These are phyloP conservation scores for Campylomormyrus tamandua DNA, from an alignment of 2,113 vertebrate species.

Conservation along the genomic window DNA sequence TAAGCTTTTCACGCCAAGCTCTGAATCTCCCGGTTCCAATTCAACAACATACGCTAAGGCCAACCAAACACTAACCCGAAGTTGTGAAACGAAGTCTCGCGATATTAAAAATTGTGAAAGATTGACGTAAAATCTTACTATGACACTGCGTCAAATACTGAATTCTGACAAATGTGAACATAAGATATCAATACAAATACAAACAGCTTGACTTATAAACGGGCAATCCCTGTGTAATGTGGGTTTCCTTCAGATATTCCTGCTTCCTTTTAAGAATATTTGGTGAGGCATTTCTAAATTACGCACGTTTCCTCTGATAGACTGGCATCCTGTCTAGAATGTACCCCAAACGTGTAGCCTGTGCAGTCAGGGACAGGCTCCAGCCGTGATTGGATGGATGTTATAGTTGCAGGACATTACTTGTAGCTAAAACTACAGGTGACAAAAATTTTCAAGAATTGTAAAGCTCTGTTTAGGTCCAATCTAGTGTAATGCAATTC, in stretches of 20 bases:
- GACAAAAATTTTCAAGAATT: not conserved
- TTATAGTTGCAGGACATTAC: not conserved
- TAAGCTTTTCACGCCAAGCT: not conserved
- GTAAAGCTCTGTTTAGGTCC: not conserved
- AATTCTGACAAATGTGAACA: not conserved
- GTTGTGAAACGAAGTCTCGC: conserved; percentile 22
- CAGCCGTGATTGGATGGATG: not conserved
- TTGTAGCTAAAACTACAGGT: not conserved
- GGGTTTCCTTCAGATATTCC: not conserved
- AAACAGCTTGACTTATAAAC: not conserved
- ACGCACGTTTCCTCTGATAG: not conserved
- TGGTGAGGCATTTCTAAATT: not conserved
- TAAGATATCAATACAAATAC: not conserved
- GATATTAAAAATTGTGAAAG: not conserved
- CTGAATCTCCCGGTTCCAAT: conserved; percentile 38
- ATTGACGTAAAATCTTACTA: not conserved
- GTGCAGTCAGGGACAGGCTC: not conserved
- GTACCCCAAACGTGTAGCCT: not conserved
- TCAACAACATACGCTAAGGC: not conserved
- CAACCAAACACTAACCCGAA: conserved; percentile 36
- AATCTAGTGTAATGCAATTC: not conserved
- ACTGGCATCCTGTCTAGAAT: not conserved
- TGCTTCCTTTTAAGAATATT: not conserved
- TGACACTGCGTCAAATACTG: not conserved
- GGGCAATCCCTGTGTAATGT: not conserved